Evolutionary conservation across 2,797 vertebrate genomes (phyloP).

Genomic region (Leontocebus nigricollis): DNA sequence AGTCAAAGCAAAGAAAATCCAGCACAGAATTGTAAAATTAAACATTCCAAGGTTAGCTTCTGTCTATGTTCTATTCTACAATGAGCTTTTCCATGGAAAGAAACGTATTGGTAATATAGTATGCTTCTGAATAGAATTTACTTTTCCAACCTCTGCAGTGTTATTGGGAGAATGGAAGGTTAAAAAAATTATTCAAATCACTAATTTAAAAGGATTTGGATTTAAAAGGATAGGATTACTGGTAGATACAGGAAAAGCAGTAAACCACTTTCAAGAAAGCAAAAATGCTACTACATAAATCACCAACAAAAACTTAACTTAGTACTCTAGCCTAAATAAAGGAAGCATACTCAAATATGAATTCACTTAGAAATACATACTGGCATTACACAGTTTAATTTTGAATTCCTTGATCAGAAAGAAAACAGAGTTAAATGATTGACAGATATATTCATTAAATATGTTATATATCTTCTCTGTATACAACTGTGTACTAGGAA

Average conservation of each 20-base stretch:
- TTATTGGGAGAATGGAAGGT: not conserved
- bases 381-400: not conserved
- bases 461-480: not conserved
- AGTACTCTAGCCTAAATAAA: not conserved
- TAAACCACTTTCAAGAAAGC: conserved; percentile 27
- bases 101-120: not conserved
- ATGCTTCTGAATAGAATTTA: conserved; percentile 34
- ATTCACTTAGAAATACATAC: not conserved
- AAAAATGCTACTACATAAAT: conserved; percentile 43
- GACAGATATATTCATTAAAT: conserved; percentile 37
- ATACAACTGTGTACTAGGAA: not conserved
- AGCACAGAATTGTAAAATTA: conserved; percentile 53
- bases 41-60: conserved; percentile 36
- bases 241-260: not conserved
- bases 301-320: not conserved
- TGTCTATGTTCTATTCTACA: not conserved
- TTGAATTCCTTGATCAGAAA: conserved; percentile 46
- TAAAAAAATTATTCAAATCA: conserved; percentile 35
- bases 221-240: not conserved
- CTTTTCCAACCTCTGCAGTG: not conserved
- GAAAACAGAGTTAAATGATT: not conserved
- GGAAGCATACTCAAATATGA: not conserved
- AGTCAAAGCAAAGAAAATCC: conserved; percentile 55
- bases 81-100: not conserved
- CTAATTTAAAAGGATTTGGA: not conserved